Percentiles rank a stretch among this genome's conserved stretches.
Conservation (phyloP, 2,888 invertebrate species). For the Eumacrocentrus americanus region DNA sequence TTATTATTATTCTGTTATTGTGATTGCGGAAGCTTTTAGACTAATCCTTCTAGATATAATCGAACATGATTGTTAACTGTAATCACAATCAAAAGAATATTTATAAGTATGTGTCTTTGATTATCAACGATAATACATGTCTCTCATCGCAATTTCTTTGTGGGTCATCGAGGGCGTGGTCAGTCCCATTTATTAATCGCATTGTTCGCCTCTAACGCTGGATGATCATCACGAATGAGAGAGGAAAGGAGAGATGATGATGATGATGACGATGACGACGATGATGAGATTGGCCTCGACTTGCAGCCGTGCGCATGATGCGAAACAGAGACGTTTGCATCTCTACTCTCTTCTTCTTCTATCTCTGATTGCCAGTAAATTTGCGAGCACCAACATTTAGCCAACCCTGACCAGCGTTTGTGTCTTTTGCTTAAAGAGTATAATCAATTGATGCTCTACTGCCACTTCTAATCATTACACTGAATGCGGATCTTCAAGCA, state of each 20-base stretch:
- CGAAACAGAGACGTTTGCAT: slow-evolving; percentile 16
- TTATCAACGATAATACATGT: slow-evolving; percentile 22
- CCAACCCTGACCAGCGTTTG: neutral
- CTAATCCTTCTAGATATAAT: slow-evolving; percentile 6
- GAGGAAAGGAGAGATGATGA: neutral
- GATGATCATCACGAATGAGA: slow-evolving; percentile 20
- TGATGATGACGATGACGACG: slow-evolving; percentile 11
- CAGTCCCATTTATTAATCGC: slow-evolving; percentile 27
- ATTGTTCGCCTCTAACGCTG: slow-evolving; percentile 23
- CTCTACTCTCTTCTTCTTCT: too few species aligned
- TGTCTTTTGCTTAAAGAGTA: neutral
- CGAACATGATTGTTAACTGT: slow-evolving; percentile 17
- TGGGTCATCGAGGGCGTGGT: slow-evolving; percentile 30
- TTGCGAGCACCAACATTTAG: neutral
- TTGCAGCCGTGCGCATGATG: slow-evolving; percentile 20
- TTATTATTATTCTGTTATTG: neutral
- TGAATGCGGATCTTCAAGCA: too few species aligned
- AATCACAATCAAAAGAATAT: too few species aligned
- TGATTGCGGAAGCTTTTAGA: neutral
- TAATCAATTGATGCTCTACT: too few species aligned
- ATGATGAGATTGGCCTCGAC: slow-evolving; percentile 22
- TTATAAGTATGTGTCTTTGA: slow-evolving; percentile 25
- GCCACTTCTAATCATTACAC: too few species aligned
- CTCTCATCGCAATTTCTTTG: slow-evolving; percentile 24
- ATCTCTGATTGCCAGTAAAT: neutral